phyloP scores from a whole-genome alignment of 2,113 vertebrate species.

The Passer montanus region DNA sequence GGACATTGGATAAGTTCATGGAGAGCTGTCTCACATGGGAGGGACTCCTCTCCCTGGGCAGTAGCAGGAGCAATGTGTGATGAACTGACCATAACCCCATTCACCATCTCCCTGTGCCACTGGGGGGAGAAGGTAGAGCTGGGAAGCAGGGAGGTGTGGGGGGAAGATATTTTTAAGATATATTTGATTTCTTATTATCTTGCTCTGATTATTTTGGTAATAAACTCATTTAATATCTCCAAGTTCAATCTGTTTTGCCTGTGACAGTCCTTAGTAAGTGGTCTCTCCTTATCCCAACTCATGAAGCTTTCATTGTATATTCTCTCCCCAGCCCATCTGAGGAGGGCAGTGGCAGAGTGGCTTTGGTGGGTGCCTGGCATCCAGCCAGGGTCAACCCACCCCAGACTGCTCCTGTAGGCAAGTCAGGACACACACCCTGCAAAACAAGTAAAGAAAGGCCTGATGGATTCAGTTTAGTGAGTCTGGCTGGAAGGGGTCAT shows the following conservation, averaged over 20 bases:
- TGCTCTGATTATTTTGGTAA: not conserved
- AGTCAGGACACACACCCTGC: not conserved
- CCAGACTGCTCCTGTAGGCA: not conserved
- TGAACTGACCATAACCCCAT: not conserved
- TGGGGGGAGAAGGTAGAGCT: accelerated
- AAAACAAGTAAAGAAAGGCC: not conserved
- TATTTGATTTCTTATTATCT: not conserved
- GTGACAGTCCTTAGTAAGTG: accelerated
- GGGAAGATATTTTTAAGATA: not conserved
- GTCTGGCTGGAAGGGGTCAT: not conserved
- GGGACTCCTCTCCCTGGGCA: not conserved
- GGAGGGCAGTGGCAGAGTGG: not conserved
- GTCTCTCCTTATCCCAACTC: not conserved
- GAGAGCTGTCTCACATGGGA: not conserved
- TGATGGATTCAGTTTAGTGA: not conserved
- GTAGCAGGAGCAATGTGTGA: accelerated
- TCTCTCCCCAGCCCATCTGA: not conserved
- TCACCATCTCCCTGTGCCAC: not conserved
- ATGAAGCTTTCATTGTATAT: accelerated
- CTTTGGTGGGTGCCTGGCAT: not conserved
- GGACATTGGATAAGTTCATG: accelerated
- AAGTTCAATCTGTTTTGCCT: not conserved
- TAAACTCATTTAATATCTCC: not conserved
- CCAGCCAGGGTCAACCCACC: not conserved
- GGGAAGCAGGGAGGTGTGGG: not conserved